These are phyloP conservation scores for Galleria mellonella DNA, from an alignment of 1,140 invertebrate genomes.

Conservation along the genomic window DNA sequence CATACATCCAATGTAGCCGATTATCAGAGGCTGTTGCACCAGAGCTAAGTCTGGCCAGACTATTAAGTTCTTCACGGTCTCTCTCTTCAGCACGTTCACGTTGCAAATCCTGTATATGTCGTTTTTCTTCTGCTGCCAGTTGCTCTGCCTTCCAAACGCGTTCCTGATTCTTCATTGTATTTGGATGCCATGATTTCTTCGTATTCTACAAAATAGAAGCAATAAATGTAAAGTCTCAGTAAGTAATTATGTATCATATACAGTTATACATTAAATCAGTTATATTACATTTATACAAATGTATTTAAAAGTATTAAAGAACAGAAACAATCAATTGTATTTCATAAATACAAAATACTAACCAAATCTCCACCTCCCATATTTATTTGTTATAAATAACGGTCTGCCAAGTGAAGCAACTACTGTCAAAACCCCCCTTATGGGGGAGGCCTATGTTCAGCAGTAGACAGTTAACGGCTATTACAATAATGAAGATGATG, in stretches of 20 bases:
- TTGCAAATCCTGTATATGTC: slow-evolving; percentile 80
- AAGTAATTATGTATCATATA: too few species aligned
- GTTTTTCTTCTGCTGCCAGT: slow-evolving; percentile 80
- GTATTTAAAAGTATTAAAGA: too few species aligned
- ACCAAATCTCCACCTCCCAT: slow-evolving; percentile 60
- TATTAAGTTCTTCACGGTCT: slow-evolving; percentile 79
- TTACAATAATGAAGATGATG: too few species aligned
- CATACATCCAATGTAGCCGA: slow-evolving; percentile 95
- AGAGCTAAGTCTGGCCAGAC: slow-evolving; percentile 76
- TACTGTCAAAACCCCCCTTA: too few species aligned
- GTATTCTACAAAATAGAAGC: slow-evolving; percentile 74
- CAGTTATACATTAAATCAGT: too few species aligned
- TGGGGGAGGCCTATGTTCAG: too few species aligned
- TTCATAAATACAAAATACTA: slow-evolving; percentile 8
- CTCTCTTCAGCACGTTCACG: slow-evolving; percentile 80
- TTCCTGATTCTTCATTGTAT: slow-evolving; percentile 85
- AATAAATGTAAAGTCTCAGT: too few species aligned
- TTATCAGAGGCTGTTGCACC: slow-evolving; percentile 75
- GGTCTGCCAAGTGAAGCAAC: too few species aligned
- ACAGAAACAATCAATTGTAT: too few species aligned
- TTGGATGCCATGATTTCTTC: slow-evolving; percentile 88
- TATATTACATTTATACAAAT: too few species aligned
- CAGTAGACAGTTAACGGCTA: too few species aligned
- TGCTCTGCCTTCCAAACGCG: slow-evolving; percentile 87
- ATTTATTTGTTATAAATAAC: not conserved